phyloP scores from a whole-genome alignment of 2,888 invertebrate species.

The Tuta absoluta region DNA sequence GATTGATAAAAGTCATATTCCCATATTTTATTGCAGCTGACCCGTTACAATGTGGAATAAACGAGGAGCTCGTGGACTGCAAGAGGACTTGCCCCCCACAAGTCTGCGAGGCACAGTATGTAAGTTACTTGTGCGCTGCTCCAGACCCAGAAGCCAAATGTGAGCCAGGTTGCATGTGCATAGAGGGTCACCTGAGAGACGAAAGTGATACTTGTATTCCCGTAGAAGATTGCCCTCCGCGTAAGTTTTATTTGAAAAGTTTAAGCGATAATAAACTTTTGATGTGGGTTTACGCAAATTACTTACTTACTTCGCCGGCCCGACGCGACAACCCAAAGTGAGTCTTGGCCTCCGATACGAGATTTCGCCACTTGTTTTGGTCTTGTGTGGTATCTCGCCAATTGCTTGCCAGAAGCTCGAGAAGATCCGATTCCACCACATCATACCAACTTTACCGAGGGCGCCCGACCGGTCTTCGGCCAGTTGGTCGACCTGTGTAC shows the following conservation, averaged over 20 bases:
- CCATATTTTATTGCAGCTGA: conserved; percentile 3
- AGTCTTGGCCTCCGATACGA: too few relatives aligned
- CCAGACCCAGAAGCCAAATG: background rate
- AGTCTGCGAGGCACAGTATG: conserved; percentile 46
- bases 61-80: conserved; percentile 45
- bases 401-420: too few relatives aligned
- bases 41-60: conserved; percentile 39
- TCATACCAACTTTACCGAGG: too few relatives aligned
- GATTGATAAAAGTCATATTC: background rate
- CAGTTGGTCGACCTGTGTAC: too few relatives aligned
- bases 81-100: conserved; percentile 49
- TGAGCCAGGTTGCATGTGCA: conserved; percentile 15
- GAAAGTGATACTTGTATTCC: conserved; percentile 2
- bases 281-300: too few relatives aligned
- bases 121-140: conserved; percentile 34
- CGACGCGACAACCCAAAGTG: too few relatives aligned
- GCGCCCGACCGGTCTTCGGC: too few relatives aligned
- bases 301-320: too few relatives aligned
- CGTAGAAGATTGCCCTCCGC: conserved; percentile 11
- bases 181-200: background rate
- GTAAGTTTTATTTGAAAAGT: conserved; percentile 13
- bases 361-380: too few relatives aligned
- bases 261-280: background rate
- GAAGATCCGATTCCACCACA: too few relatives aligned
- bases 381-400: too few relatives aligned